phyloP scores from a whole-genome alignment of 2,888 invertebrate species.

The Drosophila lacicola region DNA sequence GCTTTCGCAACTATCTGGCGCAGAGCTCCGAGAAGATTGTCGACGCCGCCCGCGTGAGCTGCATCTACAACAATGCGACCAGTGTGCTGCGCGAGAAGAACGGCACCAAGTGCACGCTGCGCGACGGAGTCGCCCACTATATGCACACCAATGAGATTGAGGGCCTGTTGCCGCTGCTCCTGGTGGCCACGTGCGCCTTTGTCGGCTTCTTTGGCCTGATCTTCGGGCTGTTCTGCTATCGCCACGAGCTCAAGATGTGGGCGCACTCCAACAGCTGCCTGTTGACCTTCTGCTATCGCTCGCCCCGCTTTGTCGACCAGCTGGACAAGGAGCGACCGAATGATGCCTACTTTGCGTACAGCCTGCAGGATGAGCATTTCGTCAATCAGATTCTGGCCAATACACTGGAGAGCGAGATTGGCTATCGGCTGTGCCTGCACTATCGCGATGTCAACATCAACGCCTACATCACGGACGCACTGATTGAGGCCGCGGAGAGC shows the following conservation, averaged over 20 bases:
- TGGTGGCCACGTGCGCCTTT: slow-evolving; percentile 92
- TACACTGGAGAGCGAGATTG: slow-evolving; percentile 93
- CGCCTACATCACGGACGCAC: slow-evolving; percentile 95
- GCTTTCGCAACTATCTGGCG: slow-evolving; percentile 92
- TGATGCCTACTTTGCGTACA: slow-evolving; percentile 98
- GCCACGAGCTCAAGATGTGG: slow-evolving; percentile 93
- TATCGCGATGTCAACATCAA: slow-evolving; percentile 96
- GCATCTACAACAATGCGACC: slow-evolving; percentile 90
- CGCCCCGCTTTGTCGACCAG: slow-evolving; percentile 87
- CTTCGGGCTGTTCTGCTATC: slow-evolving; percentile 92
- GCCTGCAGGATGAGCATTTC: slow-evolving; percentile 96
- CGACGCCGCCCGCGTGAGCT: slow-evolving; percentile 91
- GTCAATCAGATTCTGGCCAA: slow-evolving; percentile 95
- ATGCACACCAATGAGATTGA: slow-evolving; percentile 89
- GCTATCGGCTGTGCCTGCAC: slow-evolving; percentile 95
- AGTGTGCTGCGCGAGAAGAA: slow-evolving; percentile 92
- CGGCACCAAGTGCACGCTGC: slow-evolving; percentile 90
- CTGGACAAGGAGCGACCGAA: slow-evolving; percentile 91
- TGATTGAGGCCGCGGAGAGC: slow-evolving; percentile 96
- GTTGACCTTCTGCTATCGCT: slow-evolving; percentile 93
- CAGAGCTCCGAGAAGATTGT: slow-evolving; percentile 92
- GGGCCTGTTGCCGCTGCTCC: slow-evolving; percentile 91
- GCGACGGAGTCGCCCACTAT: slow-evolving; percentile 90
- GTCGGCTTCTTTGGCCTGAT: slow-evolving; percentile 91
- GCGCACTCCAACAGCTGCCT: slow-evolving; percentile 94